A percentile compares a stretch with the other conserved stretches of the same genome.
Evolutionary conservation across 2,797 vertebrate species (phyloP).

Genomic region (Catamblyrhynchus diadema): DNA sequence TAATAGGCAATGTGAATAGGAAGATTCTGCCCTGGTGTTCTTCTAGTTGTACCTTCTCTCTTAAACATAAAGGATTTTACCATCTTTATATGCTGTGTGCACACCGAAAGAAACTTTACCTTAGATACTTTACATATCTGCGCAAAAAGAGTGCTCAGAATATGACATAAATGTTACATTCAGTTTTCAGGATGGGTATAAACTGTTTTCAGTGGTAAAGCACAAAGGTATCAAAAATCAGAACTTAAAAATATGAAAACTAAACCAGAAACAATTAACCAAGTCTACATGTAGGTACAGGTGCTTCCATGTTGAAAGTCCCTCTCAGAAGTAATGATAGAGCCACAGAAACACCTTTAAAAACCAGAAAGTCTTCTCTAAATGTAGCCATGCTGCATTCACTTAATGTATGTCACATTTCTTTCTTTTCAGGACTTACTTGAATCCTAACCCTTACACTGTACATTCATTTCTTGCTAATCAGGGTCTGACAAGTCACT

Average conservation of each 20-base stretch:
- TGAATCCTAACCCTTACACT: background rate
- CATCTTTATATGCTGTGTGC: background rate
- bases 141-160: background rate
- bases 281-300: background rate
- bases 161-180: background rate
- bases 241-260: background rate
- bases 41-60: background rate
- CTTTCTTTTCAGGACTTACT: background rate
- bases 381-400: background rate
- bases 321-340: background rate
- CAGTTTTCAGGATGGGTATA: background rate
- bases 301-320: background rate
- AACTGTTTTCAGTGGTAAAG: background rate
- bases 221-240: background rate
- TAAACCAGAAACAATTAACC: background rate
- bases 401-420: background rate
- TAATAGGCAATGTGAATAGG: background rate
- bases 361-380: background rate
- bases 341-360: background rate
- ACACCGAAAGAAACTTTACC: background rate
- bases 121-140: background rate
- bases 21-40: background rate
- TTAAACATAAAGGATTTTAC: background rate
- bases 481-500: background rate
- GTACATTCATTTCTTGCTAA: slow-evolving; percentile 2